phyloP scores from a whole-genome alignment of 2,888 invertebrate species.

The Drosophila prolongata region DNA sequence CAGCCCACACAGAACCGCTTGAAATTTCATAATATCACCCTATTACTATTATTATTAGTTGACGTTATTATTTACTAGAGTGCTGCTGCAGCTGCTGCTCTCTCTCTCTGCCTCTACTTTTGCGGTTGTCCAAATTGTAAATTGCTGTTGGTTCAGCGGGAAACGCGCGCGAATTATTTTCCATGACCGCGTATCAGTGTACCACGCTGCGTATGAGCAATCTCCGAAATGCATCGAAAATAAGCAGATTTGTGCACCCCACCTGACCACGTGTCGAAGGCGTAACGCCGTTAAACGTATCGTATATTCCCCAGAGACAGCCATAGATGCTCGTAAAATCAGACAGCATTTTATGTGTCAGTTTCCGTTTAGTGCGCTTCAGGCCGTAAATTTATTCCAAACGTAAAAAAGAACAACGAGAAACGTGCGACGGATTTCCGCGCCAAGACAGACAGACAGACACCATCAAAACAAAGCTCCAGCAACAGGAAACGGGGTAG shows the following conservation, averaged over 20 bases:
- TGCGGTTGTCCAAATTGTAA: conserved; percentile 29
- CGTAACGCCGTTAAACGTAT: conserved; percentile 45
- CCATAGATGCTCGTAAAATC: conserved; percentile 38
- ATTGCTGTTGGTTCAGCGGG: conserved; percentile 58
- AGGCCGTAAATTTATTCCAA: conserved; percentile 54
- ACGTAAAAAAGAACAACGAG: conserved; percentile 40
- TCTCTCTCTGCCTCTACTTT: conserved; percentile 22
- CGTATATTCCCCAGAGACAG: conserved; percentile 8
- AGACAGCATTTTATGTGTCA: conserved; percentile 51
- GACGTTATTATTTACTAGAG: conserved; percentile 32
- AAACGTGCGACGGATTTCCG: conserved; percentile 67
- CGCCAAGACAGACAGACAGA: conserved; percentile 60
- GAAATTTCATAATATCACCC: conserved; percentile 44
- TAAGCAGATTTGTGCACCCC: neutral
- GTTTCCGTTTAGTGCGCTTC: conserved; percentile 67
- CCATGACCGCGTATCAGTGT: neutral
- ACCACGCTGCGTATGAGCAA: conserved; percentile 68
- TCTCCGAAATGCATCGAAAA: conserved; percentile 24
- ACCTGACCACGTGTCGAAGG: conserved; percentile 51
- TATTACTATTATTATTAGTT: conserved; percentile 31
- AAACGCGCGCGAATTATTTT: conserved; percentile 52
- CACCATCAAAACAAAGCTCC: conserved; percentile 35
- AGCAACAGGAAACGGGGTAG: conserved; percentile 60
- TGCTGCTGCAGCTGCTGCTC: conserved; percentile 8
- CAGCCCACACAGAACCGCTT: conserved; percentile 32